These are phyloP conservation scores for Danaus plexippus DNA, from an alignment of 1,140 invertebrate genomes.

Conservation along the genomic window DNA sequence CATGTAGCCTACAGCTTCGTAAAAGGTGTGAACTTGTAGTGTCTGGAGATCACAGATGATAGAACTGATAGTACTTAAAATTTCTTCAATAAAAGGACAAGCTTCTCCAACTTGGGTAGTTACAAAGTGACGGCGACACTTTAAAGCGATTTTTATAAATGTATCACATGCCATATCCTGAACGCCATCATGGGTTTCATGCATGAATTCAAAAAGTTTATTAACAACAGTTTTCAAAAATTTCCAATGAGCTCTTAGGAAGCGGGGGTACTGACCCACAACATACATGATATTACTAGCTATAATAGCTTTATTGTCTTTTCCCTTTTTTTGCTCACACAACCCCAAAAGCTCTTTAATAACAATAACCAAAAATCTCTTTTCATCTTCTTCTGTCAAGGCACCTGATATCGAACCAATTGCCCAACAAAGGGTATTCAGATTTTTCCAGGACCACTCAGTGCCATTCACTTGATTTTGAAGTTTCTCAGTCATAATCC, in stretches of 20 bases:
- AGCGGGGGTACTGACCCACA: constrained; percentile 99
- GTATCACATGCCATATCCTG: constrained; percentile 99
- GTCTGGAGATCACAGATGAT: constrained; percentile 99
- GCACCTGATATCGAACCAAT: constrained; percentile 99
- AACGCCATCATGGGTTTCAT: constrained; percentile 99
- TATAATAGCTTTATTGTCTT: constrained; percentile 99
- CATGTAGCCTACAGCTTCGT: constrained; percentile 99
- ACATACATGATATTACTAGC: constrained; percentile 99
- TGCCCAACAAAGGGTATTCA: constrained; percentile 99
- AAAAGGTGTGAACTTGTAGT: constrained; percentile 99
- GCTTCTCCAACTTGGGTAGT: constrained; percentile 96
- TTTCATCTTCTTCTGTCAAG: constrained; percentile 99
- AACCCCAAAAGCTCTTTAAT: constrained; percentile 98
- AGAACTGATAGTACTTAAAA: constrained; percentile 94
- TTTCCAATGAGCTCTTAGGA: constrained; percentile 99
- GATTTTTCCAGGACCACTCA: constrained; percentile 99
- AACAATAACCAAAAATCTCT: constrained; percentile 98
- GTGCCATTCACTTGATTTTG: constrained; percentile 98
- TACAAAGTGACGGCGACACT: constrained; percentile 98
- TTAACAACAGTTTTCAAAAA: constrained; percentile 99
- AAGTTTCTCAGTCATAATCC: constrained; percentile 99
- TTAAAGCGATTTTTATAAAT: constrained; percentile 99
- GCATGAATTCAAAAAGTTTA: constrained; percentile 99
- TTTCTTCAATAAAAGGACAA: constrained; percentile 99
- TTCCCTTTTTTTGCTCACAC: constrained; percentile 99